phyloP scores from a whole-genome alignment of 2,113 vertebrate species.

The Rhinolophus ferrumequinum region DNA sequence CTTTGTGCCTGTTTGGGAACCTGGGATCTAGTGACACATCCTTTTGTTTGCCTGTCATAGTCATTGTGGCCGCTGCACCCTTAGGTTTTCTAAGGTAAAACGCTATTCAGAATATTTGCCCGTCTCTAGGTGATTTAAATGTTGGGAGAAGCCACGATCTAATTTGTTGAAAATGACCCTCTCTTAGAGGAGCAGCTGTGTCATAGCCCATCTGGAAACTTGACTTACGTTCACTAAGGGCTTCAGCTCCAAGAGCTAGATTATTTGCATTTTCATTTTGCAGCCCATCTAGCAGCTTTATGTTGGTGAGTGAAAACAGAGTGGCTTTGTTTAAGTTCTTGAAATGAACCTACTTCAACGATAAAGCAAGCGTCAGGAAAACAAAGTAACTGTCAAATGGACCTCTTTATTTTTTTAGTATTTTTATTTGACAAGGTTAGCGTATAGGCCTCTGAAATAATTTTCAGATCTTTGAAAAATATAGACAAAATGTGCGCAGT shows the following conservation, averaged over 20 bases:
- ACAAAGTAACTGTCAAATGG: not conserved
- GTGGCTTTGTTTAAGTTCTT: not conserved
- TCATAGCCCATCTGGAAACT: not conserved
- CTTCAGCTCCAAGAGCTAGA: not conserved
- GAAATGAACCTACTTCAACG: not conserved
- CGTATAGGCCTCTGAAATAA: not conserved
- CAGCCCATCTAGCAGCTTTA: not conserved
- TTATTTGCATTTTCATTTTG: not conserved
- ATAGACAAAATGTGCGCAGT: not conserved
- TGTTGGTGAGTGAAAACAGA: not conserved
- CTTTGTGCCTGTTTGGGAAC: not conserved
- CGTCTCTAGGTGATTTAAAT: not conserved
- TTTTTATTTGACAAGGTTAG: conserved; percentile 12
- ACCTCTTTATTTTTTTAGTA: not conserved
- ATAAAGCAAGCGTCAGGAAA: not conserved
- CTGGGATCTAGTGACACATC: not conserved
- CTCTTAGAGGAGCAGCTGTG: not conserved
- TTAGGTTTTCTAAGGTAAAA: not conserved
- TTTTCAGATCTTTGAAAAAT: not conserved
- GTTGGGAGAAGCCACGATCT: not conserved
- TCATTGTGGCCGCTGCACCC: not conserved
- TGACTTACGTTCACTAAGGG: not conserved
- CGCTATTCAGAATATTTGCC: not conserved
- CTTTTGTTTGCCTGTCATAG: not conserved
- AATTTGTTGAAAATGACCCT: not conserved